Evolutionary conservation across 2,888 invertebrate genomes (phyloP), one percentile per base, ranked within the genome.

Genomic region (Sphecodes monilicornis): DNA sequence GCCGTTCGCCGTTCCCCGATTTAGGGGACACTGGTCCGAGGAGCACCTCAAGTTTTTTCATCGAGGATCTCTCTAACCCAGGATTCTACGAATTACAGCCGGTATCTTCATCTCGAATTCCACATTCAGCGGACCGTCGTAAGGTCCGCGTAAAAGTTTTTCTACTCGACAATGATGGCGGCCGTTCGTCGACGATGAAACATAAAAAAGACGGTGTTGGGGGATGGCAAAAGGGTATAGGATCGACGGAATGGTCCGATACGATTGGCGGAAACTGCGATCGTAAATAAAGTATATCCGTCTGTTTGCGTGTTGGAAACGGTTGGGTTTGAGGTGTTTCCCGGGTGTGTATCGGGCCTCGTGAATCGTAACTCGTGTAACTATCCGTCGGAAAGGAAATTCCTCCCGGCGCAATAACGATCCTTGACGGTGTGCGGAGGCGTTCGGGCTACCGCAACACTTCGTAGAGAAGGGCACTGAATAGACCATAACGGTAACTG

Each of bases 401-500:
- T 88, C 85, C 88, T 89, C 18, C 69, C 78, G 89, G 86, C 86
- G 85, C 86, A 89, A 87, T 90, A 91, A 89, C 86, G 86, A 89
- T 78, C 78, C 72, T 41, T 39, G 18, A n/a, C 32, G 22, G 18
- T 29, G 32, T 54, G 57, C 43, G 57, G 68, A 46, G 73, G 26
- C 80, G 76, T 29, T 54, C 69, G 87, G 85, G 88, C 89, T 87
- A 87, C 80, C 81, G 78, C 81, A 88, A 91, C 90, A 86, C 83
- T 87, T 88, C 73, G 86, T 78, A 82, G 86, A 78, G 71, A 73
- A 85, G 81, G 82, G 78, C 83, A 90, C 87, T 81, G 91, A 91
- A 90, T 90, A 88, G 91, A 85, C 89, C 78, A 88, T 92, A 91
- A 92, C 92, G 89, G 89, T 89, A 90, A 93, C 88, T 87, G 90